Evolutionary conservation across 2,888 invertebrate species (phyloP).

Genomic region (Diplazon laetatorius): DNA sequence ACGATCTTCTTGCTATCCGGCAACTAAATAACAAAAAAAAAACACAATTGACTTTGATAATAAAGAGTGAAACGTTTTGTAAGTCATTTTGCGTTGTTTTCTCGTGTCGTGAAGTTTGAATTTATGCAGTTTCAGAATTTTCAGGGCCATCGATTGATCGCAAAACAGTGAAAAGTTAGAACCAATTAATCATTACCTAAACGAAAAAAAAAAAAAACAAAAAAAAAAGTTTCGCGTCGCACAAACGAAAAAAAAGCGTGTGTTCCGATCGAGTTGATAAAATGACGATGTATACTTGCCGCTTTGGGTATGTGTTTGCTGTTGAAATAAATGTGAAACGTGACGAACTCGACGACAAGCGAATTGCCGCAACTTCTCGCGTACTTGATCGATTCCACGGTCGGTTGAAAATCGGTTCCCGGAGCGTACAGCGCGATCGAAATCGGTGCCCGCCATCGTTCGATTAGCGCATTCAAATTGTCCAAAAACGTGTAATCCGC

Average conservation of each 20-base stretch:
- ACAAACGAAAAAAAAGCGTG: background rate
- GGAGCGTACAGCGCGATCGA: constrained; percentile 95
- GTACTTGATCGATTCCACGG: constrained; percentile 91
- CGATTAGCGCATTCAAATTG: constrained; percentile 92
- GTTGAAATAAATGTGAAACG: constrained; percentile 95
- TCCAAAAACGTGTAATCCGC: constrained; percentile 96
- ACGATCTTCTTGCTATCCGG: constrained; percentile 87
- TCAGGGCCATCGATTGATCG: too few species aligned
- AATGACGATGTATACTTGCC: constrained; percentile 78
- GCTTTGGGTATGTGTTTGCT: constrained; percentile 92
- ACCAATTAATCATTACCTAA: too few species aligned
- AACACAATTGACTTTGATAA: too few species aligned
- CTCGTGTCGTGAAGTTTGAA: too few species aligned
- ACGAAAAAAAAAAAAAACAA: too few species aligned
- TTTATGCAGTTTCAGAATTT: too few species aligned
- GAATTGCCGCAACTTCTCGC: constrained; percentile 90
- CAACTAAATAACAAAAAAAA: constrained; percentile 84
- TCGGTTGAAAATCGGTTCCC: constrained; percentile 90
- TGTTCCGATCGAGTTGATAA: background rate
- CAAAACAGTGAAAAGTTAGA: too few species aligned
- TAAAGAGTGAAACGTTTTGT: too few species aligned
- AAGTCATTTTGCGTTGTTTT: too few species aligned
- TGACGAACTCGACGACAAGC: constrained; percentile 90
- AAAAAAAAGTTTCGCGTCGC: background rate
- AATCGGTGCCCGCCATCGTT: constrained; percentile 94